phyloP scores from a whole-genome alignment of 2,113 vertebrate species.

The Xenotilapia longispinis region DNA sequence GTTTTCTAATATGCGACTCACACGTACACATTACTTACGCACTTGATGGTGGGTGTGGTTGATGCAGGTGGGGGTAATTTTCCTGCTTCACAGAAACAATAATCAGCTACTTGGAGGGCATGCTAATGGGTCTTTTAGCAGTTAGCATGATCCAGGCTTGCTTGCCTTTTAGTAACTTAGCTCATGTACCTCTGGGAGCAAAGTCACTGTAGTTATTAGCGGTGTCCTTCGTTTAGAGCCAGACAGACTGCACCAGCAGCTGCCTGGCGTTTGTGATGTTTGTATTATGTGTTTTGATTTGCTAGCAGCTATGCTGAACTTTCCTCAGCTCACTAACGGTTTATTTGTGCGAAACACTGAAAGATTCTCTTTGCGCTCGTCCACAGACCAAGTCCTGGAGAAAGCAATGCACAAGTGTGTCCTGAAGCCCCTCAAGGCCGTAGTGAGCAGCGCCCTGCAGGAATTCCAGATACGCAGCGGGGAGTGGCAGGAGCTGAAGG shows the following conservation, averaged over 20 bases:
- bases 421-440: slow-evolving; percentile 81
- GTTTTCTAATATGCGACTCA: not conserved
- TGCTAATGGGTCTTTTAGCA: not conserved
- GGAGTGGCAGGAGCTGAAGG: slow-evolving; percentile 84
- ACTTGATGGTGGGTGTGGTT: not conserved
- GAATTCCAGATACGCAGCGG: slow-evolving; percentile 73
- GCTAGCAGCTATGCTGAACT: not conserved
- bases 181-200: not conserved
- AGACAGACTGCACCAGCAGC: not conserved
- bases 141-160: not conserved
- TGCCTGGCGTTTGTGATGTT: rapidly evolving
- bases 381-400: slow-evolving; percentile 86
- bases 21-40: rapidly evolving
- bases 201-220: not conserved
- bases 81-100: not conserved
- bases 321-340: not conserved
- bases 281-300: not conserved
- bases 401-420: slow-evolving; percentile 98
- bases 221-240: not conserved
- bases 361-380: not conserved
- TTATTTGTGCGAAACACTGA: not conserved
- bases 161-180: not conserved
- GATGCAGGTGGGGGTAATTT: not conserved
- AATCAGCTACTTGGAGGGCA: not conserved
- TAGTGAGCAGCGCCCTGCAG: slow-evolving; percentile 17